Percentiles rank a stretch among this genome's conserved stretches.
Conservation (phyloP, 2,797 vertebrate genomes). For the Percopsis omiscomaycus region DNA sequence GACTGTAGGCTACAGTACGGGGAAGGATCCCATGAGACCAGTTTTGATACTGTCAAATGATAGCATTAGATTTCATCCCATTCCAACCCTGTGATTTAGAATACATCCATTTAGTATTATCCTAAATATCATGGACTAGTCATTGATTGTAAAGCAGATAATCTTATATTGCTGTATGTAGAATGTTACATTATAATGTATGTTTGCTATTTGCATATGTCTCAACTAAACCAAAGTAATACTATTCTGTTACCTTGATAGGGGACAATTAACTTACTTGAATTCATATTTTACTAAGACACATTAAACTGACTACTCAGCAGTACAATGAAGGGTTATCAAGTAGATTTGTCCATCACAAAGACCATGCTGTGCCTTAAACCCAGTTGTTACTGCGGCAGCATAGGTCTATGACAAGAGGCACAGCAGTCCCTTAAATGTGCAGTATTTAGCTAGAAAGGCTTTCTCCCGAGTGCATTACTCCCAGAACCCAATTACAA, state of each 20-base stretch:
- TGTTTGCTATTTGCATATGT: constrained; percentile 79
- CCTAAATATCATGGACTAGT: constrained; percentile 21
- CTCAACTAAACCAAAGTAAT: no score
- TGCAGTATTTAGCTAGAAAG: constrained; percentile 84
- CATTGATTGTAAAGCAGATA: constrained; percentile 77
- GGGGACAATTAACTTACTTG: no score
- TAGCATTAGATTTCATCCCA: constrained; percentile 28
- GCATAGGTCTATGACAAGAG: constrained; percentile 64
- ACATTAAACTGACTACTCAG: no score
- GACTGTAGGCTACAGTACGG: constrained; percentile 85
- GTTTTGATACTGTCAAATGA: constrained; percentile 9
- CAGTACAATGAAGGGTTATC: no score
- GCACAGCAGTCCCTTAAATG: constrained; percentile 78
- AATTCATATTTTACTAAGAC: no score
- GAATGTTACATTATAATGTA: no score
- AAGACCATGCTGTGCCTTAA: no score
- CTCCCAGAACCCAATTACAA: constrained; percentile 97
- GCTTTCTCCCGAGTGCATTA: constrained; percentile 83
- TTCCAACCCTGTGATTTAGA: constrained; percentile 23
- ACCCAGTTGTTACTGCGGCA: constrained; percentile 48
- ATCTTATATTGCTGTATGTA: constrained; percentile 54
- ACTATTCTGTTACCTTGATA: no score
- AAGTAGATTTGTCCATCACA: no score
- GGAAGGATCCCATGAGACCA: constrained; percentile 80
- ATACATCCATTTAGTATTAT: constrained; percentile 1